Base-by-base conservation (phyloP, 53 echinoderm and acorn worm genomes). In the Antedon mediterranea region DNA sequence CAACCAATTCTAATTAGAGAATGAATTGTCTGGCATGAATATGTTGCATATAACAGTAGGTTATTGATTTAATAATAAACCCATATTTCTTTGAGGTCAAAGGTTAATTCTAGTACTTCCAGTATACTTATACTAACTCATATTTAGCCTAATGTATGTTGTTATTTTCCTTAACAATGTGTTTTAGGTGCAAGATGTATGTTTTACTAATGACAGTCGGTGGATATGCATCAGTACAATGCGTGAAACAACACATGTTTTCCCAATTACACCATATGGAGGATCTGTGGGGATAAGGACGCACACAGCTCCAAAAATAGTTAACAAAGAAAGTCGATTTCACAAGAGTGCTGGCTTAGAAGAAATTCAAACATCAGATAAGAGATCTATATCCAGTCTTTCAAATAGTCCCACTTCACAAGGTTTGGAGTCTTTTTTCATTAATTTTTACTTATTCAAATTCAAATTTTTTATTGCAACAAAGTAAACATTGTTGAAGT, bases 241-340 rank as follows among this genome's bases (percentile, higher is more conserved):
- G 92, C 84, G 98, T 77, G 92, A 91, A 78, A 98, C 98, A n/a
- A 89, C 98, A 7, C 92, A 90, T 71, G 85, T 93, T 43, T 98
- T 98, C 76, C 98, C 98, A 71, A 92, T 98, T 71, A 92, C 98
- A 30, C 91, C 92, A 0, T 92, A 98, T 43, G 92, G 92, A 88
- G 98, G 97, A 32, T 84, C 83, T 30, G 89, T 95, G 31, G 90
- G 98, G 33, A 84, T 89, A 43, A 85, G 98, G 74, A 95, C 98
- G 23, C 98, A 97, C 81, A 89, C 90, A 20, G 90, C 98, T 30
- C 86, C 93, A 71, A 93, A 92, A 82, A 91, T 97, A 28, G 97
- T 97, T 43, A 97, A 97, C 85, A 93, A 93, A 77, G 97, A 97
- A 79, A 93, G 92, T 76, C 75, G 92, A n/a, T 97, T 97, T 81